Evolutionary conservation across 1,140 invertebrate species (phyloP).

Genomic region (Bicyclus anynana): DNA sequence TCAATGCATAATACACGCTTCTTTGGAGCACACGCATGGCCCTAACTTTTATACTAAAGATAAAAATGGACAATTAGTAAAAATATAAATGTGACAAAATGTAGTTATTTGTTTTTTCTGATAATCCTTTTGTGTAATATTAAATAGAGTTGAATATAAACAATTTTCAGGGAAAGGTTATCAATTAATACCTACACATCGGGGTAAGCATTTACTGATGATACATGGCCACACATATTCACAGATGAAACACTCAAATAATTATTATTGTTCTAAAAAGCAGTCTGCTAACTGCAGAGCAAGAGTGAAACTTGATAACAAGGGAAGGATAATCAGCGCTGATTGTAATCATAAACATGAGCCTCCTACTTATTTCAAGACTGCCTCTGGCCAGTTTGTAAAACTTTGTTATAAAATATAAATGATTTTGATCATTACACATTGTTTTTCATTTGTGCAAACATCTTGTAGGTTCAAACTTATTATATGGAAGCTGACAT

Average conservation of each 20-base stretch:
- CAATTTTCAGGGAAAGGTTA: slow-evolving; percentile 15
- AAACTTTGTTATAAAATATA: slow-evolving; percentile 24
- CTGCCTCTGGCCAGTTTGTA: slow-evolving; percentile 19
- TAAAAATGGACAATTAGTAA: slow-evolving; percentile 9
- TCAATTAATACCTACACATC: slow-evolving; percentile 14
- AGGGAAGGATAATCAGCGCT: slow-evolving; percentile 20
- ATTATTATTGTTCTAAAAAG: slow-evolving; percentile 42
- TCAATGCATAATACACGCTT: slow-evolving; percentile 17
- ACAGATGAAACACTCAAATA: slow-evolving; percentile 29
- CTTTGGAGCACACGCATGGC: slow-evolving; percentile 20
- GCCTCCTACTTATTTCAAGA: slow-evolving; percentile 32
- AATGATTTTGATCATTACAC: neutral
- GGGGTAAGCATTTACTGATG: slow-evolving; percentile 28
- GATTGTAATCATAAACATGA: slow-evolving; percentile 28
- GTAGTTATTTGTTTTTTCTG: no score
- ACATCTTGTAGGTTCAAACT: no score
- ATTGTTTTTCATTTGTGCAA: no score
- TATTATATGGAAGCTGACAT: no score
- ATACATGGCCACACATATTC: slow-evolving; percentile 35
- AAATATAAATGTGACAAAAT: no score
- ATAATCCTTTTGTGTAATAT: no score
- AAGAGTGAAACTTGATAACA: slow-evolving; percentile 23
- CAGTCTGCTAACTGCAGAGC: slow-evolving; percentile 30
- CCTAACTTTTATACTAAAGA: slow-evolving; percentile 7
- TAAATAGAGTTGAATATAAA: neutral